These are phyloP conservation scores for Motacilla alba DNA, from an alignment of 2,113 vertebrate genomes.

Conservation along the genomic window DNA sequence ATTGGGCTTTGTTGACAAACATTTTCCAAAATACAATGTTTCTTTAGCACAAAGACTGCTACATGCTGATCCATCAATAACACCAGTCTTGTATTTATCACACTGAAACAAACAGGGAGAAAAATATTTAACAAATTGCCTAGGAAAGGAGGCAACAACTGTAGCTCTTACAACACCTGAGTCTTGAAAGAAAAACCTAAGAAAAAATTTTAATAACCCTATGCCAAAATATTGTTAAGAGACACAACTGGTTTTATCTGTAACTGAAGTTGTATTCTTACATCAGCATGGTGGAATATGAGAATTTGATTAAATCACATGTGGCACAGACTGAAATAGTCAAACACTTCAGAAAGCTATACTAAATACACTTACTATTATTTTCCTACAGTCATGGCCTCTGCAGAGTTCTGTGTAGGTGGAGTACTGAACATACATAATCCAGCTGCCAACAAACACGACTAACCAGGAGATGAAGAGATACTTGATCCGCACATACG, in stretches of 20 bases:
- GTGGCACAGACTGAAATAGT: neutral
- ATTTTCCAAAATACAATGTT: slow-evolving; percentile 93
- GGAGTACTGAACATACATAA: slow-evolving; percentile 93
- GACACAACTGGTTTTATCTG: neutral
- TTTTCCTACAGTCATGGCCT: slow-evolving; percentile 92
- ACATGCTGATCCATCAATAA: slow-evolving; percentile 94
- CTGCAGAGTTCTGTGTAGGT: slow-evolving; percentile 95
- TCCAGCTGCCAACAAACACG: slow-evolving; percentile 96
- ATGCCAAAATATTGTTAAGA: neutral
- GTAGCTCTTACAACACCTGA: neutral
- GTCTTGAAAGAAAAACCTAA: neutral
- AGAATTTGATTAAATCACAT: neutral
- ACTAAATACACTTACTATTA: slow-evolving; percentile 84
- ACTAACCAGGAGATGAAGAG: slow-evolving; percentile 96
- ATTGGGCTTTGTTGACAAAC: slow-evolving; percentile 87
- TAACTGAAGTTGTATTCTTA: neutral
- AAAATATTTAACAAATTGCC: neutral
- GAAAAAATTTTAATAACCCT: neutral
- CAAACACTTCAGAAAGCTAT: neutral
- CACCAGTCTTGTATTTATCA: slow-evolving; percentile 91
- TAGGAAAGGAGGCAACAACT: neutral
- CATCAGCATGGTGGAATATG: neutral
- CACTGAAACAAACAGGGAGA: slow-evolving; percentile 76
- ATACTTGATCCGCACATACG: slow-evolving; percentile 91
- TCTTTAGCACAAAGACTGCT: slow-evolving; percentile 93